Evolutionary conservation across 2,797 vertebrate genomes (phyloP).

Genomic region (Sciurus carolinensis): DNA sequence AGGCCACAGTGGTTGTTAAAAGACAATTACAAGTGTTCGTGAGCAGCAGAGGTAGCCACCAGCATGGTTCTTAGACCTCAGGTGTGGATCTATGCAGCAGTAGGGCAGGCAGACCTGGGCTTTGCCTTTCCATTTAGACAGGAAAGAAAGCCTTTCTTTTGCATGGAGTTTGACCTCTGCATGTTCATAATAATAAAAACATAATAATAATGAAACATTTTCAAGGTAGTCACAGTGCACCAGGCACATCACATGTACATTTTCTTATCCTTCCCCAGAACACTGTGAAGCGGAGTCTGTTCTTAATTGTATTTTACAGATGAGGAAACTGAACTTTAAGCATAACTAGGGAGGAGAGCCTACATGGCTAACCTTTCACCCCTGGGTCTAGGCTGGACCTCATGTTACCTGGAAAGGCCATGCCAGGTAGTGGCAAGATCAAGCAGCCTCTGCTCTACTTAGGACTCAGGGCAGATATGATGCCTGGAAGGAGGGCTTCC

Average conservation of each 20-base stretch:
- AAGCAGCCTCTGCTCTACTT: background rate
- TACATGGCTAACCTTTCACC: background rate
- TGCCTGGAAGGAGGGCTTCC: background rate
- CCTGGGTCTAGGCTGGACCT: background rate
- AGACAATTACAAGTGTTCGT: background rate
- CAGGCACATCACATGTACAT: background rate
- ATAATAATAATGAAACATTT: conserved; percentile 50
- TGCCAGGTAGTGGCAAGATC: background rate
- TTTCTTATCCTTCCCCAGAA: conserved; percentile 15
- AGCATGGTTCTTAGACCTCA: background rate
- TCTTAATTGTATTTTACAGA: background rate
- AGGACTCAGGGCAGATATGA: background rate
- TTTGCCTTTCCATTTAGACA: conserved; percentile 31
- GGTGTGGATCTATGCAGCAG: background rate
- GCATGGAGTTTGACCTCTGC: background rate
- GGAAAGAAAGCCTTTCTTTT: conserved; percentile 33
- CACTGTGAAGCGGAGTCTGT: background rate
- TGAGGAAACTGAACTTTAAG: background rate
- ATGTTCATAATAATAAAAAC: conserved; percentile 21
- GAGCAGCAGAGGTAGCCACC: background rate
- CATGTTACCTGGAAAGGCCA: background rate
- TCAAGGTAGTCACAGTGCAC: background rate
- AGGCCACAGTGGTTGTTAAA: conserved; percentile 23
- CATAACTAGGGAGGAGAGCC: background rate
- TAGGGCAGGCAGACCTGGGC: background rate